Evolutionary conservation across 2,113 vertebrate species (phyloP).

Genomic region (Alligator mississippiensis): DNA sequence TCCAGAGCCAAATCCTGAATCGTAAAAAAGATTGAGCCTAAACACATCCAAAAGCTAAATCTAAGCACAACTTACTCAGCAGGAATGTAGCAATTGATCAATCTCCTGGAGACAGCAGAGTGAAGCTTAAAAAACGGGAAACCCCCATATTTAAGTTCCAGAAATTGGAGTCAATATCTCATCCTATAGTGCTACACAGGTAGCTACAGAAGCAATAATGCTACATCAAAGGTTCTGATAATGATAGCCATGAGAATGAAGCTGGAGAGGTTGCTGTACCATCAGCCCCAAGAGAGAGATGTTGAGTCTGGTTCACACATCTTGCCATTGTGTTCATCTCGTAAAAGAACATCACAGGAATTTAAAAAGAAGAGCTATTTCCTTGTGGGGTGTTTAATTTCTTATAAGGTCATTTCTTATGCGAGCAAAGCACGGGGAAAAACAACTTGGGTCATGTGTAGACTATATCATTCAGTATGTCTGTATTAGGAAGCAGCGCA

Average conservation of each 20-base stretch:
- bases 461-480: too few relatives aligned
- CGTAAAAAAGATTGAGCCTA: constrained; percentile 47
- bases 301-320: constrained; percentile 60
- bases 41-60: constrained; percentile 57
- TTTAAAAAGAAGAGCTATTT: constrained; percentile 64
- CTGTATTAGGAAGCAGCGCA: too few relatives aligned
- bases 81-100: constrained; percentile 53
- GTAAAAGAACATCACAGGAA: constrained; percentile 59
- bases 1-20: constrained; percentile 33
- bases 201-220: constrained; percentile 64
- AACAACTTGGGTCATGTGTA: not conserved
- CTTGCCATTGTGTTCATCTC: constrained; percentile 48
- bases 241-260: constrained; percentile 68
- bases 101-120: constrained; percentile 56
- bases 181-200: constrained; percentile 54
- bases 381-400: constrained; percentile 53
- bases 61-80: constrained; percentile 1
- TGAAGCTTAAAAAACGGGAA: constrained; percentile 42
- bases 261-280: constrained; percentile 59
- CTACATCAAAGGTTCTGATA: constrained; percentile 71
- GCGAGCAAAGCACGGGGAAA: constrained; percentile 42
- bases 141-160: constrained; percentile 58
- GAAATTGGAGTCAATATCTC: constrained; percentile 39
- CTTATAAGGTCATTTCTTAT: constrained; percentile 20
- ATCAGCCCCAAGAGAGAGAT: constrained; percentile 49